Percentiles rank a stretch among this genome's conserved stretches.
Conservation (phyloP, 2,888 invertebrate genomes). For the Archaeoteleia sp. region DNA sequence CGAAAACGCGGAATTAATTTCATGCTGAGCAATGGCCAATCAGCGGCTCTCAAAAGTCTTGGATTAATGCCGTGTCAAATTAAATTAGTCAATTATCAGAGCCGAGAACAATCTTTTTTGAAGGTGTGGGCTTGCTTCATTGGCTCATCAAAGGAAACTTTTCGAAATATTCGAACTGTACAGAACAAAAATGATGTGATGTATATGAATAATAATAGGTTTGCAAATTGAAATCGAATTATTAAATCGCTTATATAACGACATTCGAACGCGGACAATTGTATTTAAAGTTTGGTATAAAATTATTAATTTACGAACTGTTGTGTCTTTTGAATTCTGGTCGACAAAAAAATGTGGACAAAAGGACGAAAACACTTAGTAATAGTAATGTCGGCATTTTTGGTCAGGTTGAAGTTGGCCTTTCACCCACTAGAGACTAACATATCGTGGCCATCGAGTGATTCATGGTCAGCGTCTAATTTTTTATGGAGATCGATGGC, state of each 20-base stretch:
- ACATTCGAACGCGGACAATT: too few species aligned
- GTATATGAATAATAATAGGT: too few species aligned
- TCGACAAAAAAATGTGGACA: too few species aligned
- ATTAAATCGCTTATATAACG: too few species aligned
- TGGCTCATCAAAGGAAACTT: too few species aligned
- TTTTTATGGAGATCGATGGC: slow-evolving; percentile 31
- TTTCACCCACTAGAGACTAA: slow-evolving; percentile 22
- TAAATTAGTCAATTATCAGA: slow-evolving; percentile 45
- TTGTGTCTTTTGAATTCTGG: too few species aligned
- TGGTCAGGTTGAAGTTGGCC: slow-evolving; percentile 3
- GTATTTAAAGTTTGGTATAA: too few species aligned
- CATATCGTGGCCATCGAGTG: slow-evolving; percentile 21
- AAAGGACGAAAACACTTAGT: too few species aligned
- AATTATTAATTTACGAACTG: too few species aligned
- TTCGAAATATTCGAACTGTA: too few species aligned
- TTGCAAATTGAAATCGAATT: too few species aligned
- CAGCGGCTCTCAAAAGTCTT: slow-evolving; percentile 40
- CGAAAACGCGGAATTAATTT: slow-evolving; percentile 52
- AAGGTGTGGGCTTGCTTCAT: slow-evolving; percentile 5
- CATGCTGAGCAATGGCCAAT: slow-evolving; percentile 50
- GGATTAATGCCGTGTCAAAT: slow-evolving; percentile 49
- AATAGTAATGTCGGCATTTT: neutral
- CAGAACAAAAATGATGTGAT: too few species aligned
- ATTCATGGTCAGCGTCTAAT: slow-evolving; percentile 22
- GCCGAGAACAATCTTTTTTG: slow-evolving; percentile 17